Conservation (phyloP, 2,113 vertebrate species). For the Chloroceryle aenea region DNA sequence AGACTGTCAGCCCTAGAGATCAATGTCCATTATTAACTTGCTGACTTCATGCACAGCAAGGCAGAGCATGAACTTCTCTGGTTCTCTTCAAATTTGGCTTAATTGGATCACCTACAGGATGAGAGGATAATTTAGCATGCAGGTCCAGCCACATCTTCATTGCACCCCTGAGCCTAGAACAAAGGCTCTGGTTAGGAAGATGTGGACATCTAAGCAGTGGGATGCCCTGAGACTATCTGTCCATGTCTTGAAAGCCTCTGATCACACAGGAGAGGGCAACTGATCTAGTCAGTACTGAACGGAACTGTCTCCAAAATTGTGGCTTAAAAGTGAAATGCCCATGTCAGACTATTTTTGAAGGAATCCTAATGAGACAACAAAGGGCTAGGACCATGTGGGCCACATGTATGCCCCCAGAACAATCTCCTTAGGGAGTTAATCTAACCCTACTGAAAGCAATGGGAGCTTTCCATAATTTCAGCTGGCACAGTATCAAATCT, state of each 20-base stretch:
- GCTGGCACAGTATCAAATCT: neutral
- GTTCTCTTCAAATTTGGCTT: constrained; percentile 49
- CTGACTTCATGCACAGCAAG: constrained; percentile 36
- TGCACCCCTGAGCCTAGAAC: constrained; percentile 34
- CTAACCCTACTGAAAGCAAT: neutral
- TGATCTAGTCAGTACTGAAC: neutral
- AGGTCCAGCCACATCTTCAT: constrained; percentile 1
- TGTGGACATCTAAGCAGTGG: neutral
- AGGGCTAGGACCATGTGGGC: neutral
- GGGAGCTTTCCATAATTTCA: neutral
- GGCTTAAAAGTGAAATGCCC: neutral
- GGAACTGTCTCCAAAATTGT: neutral
- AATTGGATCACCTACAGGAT: constrained; percentile 65
- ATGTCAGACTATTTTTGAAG: rapidly evolving
- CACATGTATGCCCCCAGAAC: neutral
- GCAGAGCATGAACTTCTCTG: constrained; percentile 45
- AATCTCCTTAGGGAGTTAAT: neutral
- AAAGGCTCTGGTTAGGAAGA: constrained; percentile 5
- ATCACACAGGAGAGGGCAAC: neutral
- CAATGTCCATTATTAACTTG: constrained; percentile 47
- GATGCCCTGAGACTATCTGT: neutral
- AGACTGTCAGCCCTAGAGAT: constrained; percentile 28
- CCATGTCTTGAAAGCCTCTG: neutral
- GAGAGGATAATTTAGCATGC: constrained; percentile 33
- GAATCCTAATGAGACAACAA: neutral